A percentile compares a stretch with the other conserved stretches of the same genome.
Evolutionary conservation across 2,797 vertebrate species (phyloP).

Genomic region (Hapalemur alaotrensis): DNA sequence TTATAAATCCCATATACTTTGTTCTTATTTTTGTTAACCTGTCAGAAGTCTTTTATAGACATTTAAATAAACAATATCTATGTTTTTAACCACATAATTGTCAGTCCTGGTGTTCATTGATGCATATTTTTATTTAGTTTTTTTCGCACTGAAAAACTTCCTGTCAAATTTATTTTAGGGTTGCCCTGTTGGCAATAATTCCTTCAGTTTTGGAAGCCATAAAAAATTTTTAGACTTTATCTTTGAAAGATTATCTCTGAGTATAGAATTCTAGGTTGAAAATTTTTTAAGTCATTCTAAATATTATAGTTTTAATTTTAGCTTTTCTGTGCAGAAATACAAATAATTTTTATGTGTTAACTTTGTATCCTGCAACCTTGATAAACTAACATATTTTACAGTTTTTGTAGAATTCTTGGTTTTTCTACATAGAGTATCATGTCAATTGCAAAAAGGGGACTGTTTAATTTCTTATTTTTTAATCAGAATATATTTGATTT

Average conservation of each 20-base stretch:
- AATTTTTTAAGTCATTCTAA: not conserved
- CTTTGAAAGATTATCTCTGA: not conserved
- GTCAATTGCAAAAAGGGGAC: not conserved
- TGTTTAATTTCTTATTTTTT: not conserved
- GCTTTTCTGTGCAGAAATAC: not conserved
- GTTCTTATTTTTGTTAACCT: not conserved
- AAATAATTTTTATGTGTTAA: not conserved
- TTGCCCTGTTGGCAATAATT: not conserved
- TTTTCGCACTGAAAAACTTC: not conserved
- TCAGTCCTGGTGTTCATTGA: not conserved
- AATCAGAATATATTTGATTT: not conserved
- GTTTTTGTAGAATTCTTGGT: not conserved
- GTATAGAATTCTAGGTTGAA: not conserved
- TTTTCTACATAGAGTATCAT: not conserved
- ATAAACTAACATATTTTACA: not conserved
- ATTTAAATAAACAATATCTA: not conserved
- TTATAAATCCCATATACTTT: not conserved
- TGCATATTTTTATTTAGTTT: not conserved
- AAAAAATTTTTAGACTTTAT: not conserved
- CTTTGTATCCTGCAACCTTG: not conserved
- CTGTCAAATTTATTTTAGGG: not conserved
- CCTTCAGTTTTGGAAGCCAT: not conserved
- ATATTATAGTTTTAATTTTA: not conserved
- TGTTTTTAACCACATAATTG: not conserved
- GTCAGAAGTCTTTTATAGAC: not conserved